Evolutionary conservation across 2,797 vertebrate species (phyloP).

Genomic region (Schizopygopsis pylzovi): DNA sequence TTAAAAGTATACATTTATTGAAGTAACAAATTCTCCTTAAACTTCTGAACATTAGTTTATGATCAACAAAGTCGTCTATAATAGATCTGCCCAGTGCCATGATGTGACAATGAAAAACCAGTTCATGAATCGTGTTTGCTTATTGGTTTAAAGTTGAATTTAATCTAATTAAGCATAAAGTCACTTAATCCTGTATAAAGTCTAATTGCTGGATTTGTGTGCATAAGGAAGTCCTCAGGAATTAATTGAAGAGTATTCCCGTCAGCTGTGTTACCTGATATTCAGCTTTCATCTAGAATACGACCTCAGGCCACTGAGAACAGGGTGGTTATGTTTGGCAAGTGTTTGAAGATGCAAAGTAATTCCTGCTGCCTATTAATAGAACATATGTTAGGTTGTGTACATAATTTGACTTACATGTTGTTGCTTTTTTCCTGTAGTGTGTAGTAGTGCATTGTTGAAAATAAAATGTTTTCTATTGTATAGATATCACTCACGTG

Average conservation of each 20-base stretch:
- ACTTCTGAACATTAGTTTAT: background rate
- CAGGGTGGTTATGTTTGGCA: background rate
- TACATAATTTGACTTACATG: background rate
- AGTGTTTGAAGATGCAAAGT: constrained; percentile 1
- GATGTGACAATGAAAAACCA: background rate
- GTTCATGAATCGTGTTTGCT: background rate
- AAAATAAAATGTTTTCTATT: background rate
- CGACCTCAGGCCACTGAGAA: constrained; percentile 31
- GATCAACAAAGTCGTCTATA: background rate
- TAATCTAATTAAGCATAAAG: constrained; percentile 26
- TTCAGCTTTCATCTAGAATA: constrained; percentile 33
- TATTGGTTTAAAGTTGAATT: constrained; percentile 22
- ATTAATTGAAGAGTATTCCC: constrained; percentile 31
- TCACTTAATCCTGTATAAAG: background rate
- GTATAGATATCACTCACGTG: background rate
- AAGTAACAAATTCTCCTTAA: background rate
- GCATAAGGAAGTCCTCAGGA: constrained; percentile 53
- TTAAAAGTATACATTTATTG: background rate
- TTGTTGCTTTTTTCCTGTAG: background rate
- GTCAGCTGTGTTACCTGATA: constrained; percentile 48
- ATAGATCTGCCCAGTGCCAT: too few species aligned
- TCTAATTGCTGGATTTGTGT: constrained; percentile 34
- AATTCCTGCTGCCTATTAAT: constrained; percentile 14
- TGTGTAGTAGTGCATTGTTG: background rate
- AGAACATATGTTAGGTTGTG: background rate